Base-by-base conservation (phyloP, 2,797 vertebrate genomes). In the Peromyscus nudipes region DNA sequence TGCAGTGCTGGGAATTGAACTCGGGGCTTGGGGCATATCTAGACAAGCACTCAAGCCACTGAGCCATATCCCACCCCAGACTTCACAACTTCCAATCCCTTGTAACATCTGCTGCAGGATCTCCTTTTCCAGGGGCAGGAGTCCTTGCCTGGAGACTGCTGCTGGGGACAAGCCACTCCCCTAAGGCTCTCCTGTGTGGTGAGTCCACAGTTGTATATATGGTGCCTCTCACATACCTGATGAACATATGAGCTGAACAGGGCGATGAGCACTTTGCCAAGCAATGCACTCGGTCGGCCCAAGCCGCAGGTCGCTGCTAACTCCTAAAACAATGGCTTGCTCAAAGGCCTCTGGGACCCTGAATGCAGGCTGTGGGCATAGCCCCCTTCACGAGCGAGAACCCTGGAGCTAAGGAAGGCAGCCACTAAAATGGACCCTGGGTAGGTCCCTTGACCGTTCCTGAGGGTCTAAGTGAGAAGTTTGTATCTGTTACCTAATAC, bases 131-230 rank as follows among this genome's bases (percentile, higher is more conserved):
- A n/a, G 0, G 23, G 43, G 17, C 0, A 14, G 23, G 8, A 23
- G 14, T 81, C 23, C 57, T 21, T 40, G 67, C 60, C 71, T 40
- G 5, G 65, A 84, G 27, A 65, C 0, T 3, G 14, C 34, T 0
- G 19, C 16, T 13, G 65, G 77, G 40, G 25, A 46, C 23, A 57
- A 69, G 89, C 10, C 16, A 0, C 19, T 19, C 69, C 12, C 6
- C 29, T 0, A 0, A 23, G 0, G 27, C 65, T 79, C 29, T 60
- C 62, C 6, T 12, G 62, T 0, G 67, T 0, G 0, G 2, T 1
- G 60, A 40, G 85, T 11, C 91, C 14, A 0, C 19, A 11, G 40
- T 40, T 16, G 40, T 11, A 27, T 8, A 27, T n/a, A 49, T 0
- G 6, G 60, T 52, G 21, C 52, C n/a, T 62, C 14, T 27, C 55